Evolutionary conservation across 2,888 invertebrate species (phyloP), one percentile per base, ranked within the genome.

Genomic region (Ectemnius continuus): DNA sequence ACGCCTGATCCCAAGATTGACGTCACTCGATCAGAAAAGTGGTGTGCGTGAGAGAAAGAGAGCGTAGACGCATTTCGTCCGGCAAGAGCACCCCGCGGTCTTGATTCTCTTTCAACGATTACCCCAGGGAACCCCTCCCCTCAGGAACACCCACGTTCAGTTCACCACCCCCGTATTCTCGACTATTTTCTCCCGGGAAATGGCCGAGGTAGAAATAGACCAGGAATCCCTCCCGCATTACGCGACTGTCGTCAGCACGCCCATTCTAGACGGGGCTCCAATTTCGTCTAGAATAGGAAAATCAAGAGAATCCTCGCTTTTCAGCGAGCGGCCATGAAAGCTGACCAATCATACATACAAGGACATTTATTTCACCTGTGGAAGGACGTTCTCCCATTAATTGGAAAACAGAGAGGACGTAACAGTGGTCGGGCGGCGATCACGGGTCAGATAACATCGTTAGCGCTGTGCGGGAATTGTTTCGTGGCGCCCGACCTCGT

Each of bases 111-210:
- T 61, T 36, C 8, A 63, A 57, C 58, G 76, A 79, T 65, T 69
- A 76, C 73, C 72, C 60, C 52, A 52, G 63, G 62, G 71, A 79
- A 77, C 62, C 62, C 16, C 26, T 69, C 59, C 78, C 36, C 6
- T 36, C 48, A 68, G 64, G 73, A 60, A 73, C 77, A 65, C 81
- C 81, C 71, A 81, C 81, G 76, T 52, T 47, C 66, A 56, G 47
- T 48, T 8, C 36, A 36, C 64, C 45, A 46, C 26, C 46, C 57
- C 61, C 14, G 46, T 26, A 70, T 61, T 74, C 68, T 26, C 36
- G 63, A 67, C 76, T 75, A 77, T 81, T 81, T 75, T 72, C 57
- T 67, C 67, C 16, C 20, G 28, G n/a, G 36, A 8, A 36, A 36
- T 47, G 58, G 26, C 16, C 46, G 61, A 36, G 63, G 68, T 74